Evolutionary conservation across 2,113 vertebrate genomes (phyloP).

Genomic region (Canis aureus): DNA sequence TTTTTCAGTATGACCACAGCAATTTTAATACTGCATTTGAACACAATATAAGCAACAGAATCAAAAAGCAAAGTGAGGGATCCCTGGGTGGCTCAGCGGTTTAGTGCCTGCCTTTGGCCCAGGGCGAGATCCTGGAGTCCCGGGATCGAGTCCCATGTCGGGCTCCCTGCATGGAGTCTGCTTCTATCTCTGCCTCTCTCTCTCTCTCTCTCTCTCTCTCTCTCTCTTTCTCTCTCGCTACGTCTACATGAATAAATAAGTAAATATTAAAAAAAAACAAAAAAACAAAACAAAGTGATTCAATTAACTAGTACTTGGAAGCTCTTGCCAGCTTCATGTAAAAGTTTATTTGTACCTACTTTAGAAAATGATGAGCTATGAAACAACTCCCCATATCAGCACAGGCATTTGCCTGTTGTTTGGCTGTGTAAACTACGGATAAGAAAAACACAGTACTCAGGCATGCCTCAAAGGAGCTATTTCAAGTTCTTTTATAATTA

Average conservation of each 20-base stretch:
- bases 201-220: too few relatives aligned
- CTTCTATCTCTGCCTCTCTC: too few relatives aligned
- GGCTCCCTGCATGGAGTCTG: too few relatives aligned
- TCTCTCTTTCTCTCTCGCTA: too few relatives aligned
- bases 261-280: too few relatives aligned
- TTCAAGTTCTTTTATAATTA: slow-evolving; percentile 22
- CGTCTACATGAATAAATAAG: too few relatives aligned
- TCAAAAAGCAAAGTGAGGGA: not conserved
- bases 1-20: not conserved
- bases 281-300: not conserved
- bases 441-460: slow-evolving; percentile 60
- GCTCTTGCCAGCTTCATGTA: not conserved
- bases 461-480: not conserved
- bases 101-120: too few relatives aligned
- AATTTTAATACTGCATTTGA: not conserved
- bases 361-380: slow-evolving; percentile 6
- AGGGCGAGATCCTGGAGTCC: too few relatives aligned
- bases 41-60: not conserved
- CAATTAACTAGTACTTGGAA: not conserved
- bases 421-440: slow-evolving; percentile 50
- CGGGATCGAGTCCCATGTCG: too few relatives aligned
- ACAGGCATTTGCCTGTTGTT: slow-evolving; percentile 64
- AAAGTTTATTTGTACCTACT: slow-evolving; percentile 9
- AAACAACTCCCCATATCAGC: slow-evolving; percentile 18
- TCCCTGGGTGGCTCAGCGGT: too few relatives aligned